Evolutionary conservation across 2,888 invertebrate genomes (phyloP), one percentile per base, ranked within the genome.

Genomic region (Sialis fuliginosa): DNA sequence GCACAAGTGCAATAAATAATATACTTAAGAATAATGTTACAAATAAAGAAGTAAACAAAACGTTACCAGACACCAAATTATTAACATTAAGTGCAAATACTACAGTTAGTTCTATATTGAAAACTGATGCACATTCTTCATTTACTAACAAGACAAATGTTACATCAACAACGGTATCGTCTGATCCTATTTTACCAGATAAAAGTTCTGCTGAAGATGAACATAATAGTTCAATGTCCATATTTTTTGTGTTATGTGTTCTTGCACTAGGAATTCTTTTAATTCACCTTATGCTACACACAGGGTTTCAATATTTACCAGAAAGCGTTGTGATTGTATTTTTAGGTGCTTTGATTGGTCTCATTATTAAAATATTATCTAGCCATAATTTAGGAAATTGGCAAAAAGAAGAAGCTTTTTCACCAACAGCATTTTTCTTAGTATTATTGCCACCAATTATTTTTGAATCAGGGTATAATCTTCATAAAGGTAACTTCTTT

Each of bases 401-500:
- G 93, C 79, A 90, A 60, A 89, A 92, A 62, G 96, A 96, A 62
- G 97, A 98, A 66, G 91, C 95, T 0, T 95, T 98, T 61, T 93
- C 95, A 6, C 97, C 98, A 0, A 98, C 96, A 13, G 91, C 96
- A 22, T 98, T 98, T 65, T 98, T 98, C 61, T 73, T 98, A 46
- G 88, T 98, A 3, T 73, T 98, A 1, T 66, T 98, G 46, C 98
- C 98, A 7, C 98, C 98, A 1, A 98, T 98, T 48, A 98, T 98
- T 56, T 98, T 98, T 70, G 98, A 98, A 66, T 95, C 95, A 4
- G 97, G 97, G 4, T 98, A 97, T 62, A 98, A 97, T 71, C 73
- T 98, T 50, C 97, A 98, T 60, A 98, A 98, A 67, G 96, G 95
- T 52, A 88, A 89, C 59, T 89, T 88, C 59, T 89, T 88, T 59